A percentile compares a stretch with the other conserved stretches of the same genome.
These are phyloP conservation scores for Drosophila yakuba DNA, from an alignment of 1,140 invertebrate genomes.

Conservation along the genomic window DNA sequence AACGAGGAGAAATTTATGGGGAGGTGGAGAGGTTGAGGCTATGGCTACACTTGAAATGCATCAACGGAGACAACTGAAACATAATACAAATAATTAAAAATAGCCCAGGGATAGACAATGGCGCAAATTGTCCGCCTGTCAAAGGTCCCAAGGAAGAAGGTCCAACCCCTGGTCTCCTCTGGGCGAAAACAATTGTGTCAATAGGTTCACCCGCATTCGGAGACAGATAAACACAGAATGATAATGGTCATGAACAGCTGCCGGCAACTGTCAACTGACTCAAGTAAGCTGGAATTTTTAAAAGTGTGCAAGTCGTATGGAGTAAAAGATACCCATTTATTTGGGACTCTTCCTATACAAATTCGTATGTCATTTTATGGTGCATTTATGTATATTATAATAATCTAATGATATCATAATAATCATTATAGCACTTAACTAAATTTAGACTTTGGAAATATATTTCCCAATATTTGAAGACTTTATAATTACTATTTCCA, in stretches of 20 bases:
- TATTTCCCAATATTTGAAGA: neutral
- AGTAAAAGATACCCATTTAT: neutral
- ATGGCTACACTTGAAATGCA: constrained; percentile 46
- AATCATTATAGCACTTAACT: too few species aligned
- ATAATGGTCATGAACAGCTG: constrained; percentile 74
- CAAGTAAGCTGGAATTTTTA: constrained; percentile 16
- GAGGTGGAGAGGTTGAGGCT: constrained; percentile 30
- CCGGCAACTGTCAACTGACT: constrained; percentile 68
- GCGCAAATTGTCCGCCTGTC: constrained; percentile 41
- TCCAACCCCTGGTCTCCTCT: constrained; percentile 42
- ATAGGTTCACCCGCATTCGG: constrained; percentile 77
- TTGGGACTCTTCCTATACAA: neutral
- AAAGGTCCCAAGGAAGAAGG: constrained; percentile 26
- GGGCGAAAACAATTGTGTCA: constrained; percentile 78
- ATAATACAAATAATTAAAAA: constrained; percentile 83
- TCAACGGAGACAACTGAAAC: constrained; percentile 68
- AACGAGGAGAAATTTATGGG: constrained; percentile 54
- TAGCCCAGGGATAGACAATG: constrained; percentile 57
- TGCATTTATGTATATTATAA: too few species aligned
- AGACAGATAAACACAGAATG: constrained; percentile 68
- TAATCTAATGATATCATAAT: too few species aligned
- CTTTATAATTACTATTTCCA: neutral
- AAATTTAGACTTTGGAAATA: too few species aligned
- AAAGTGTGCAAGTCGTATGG: neutral
- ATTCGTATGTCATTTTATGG: too few species aligned